Base-by-base conservation (phyloP, 2,888 invertebrate species). In the Gibbula magus region DNA sequence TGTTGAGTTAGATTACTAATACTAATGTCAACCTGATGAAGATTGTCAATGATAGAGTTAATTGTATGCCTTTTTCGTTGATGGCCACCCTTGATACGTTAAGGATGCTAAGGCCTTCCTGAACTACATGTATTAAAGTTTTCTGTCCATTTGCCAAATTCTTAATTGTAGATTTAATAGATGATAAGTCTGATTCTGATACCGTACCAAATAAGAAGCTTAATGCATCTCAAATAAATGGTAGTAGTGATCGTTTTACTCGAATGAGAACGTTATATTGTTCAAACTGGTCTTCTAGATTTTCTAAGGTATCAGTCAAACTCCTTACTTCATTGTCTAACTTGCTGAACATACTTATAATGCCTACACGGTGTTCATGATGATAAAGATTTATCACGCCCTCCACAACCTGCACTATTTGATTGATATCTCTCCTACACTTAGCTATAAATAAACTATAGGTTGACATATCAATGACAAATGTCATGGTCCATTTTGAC, bases 121-220 rank as follows among this genome's bases (percentile, higher is more conserved):
- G 39, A 2, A 82, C 13, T 20, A 78, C 78, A 81, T 80, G 82
- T 32, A 76, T 53, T 16, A 82, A 73, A 8, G 75, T 16, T 76
- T 80, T 53, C 53, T 82, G 82, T 53, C 80, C 80, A 29, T 16
- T 18, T n/a, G 78, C 78, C 25, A 76, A 29, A 51, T 8, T 78
- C 25, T 53, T 13, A 45, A 79, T 61, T 45, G 77, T 79, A 29
- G 20, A 74, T 7, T 70, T 67, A 39, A 82, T 78, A 35, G 45
- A 45, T 18, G 75, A 18, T 54, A 82, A 51, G 32, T 82, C 82
- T 25, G 8, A 5, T n/a, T 73, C 66, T 16, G 77, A 67, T 1
- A 79, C 70, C 7, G 77, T 75, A 5, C 79, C 82, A 67, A 82
- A 82, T 39, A 75, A 45, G 1, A 54, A 74, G 25, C 39, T 29